Evolutionary conservation across 2,888 invertebrate species (phyloP).

Genomic region (Ophion ventricosus): DNA sequence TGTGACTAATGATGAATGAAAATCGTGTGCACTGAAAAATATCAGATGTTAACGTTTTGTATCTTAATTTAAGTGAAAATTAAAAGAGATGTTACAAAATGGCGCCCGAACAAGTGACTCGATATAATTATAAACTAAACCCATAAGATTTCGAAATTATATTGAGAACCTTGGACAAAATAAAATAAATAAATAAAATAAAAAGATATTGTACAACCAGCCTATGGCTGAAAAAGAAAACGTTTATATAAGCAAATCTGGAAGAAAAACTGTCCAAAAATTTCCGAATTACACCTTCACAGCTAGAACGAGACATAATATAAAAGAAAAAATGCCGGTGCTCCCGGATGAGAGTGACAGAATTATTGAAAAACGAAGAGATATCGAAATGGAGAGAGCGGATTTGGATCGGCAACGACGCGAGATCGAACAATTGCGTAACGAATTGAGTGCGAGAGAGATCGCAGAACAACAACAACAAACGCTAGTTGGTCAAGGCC

Average conservation of each 20-base stretch:
- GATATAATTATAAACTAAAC: too few species aligned
- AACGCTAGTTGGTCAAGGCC: background rate
- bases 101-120: too few species aligned
- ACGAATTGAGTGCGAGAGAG: background rate
- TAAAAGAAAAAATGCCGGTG: background rate
- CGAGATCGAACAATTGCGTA: background rate
- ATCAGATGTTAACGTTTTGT: too few species aligned
- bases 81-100: too few species aligned
- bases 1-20: too few species aligned
- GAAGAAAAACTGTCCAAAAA: background rate
- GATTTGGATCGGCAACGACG: slow-evolving; percentile 1
- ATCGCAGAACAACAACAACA: background rate
- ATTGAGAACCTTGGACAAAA: too few species aligned
- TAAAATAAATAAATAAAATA: too few species aligned
- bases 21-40: too few species aligned
- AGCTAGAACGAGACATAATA: background rate
- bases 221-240: background rate
- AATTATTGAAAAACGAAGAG: background rate
- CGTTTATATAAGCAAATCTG: background rate
- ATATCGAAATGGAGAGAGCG: background rate
- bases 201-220: background rate
- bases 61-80: too few species aligned
- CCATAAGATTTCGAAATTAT: too few species aligned
- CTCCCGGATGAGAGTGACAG: background rate
- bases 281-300: background rate